Conservation (phyloP, 2,113 vertebrate species). For the Macaca mulatta region DNA sequence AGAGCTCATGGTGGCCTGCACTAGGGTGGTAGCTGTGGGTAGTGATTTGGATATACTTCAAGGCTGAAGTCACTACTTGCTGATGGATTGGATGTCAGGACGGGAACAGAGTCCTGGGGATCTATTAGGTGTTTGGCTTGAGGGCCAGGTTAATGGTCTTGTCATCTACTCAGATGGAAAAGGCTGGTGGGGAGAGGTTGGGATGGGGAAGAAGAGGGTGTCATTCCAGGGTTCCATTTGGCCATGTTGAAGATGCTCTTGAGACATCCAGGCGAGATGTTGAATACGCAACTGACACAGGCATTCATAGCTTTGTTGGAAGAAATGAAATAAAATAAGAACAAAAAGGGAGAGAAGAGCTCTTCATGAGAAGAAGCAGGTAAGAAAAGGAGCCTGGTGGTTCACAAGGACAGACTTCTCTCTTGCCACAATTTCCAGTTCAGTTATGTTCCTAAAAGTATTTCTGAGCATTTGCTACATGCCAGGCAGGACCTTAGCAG, state of each 20-base stretch:
- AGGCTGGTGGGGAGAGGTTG: background rate
- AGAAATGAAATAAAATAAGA: background rate
- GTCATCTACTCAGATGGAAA: background rate
- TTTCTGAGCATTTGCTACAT: background rate
- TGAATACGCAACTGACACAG: background rate
- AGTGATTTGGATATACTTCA: background rate
- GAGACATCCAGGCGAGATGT: background rate
- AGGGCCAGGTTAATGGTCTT: background rate
- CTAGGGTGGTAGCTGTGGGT: background rate
- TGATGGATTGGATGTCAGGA: background rate
- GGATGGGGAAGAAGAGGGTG: fast-evolving
- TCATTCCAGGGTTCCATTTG: background rate
- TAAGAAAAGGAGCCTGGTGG: background rate
- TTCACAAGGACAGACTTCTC: background rate
- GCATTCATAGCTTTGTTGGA: background rate
- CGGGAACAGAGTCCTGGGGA: background rate
- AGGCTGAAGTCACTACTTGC: background rate
- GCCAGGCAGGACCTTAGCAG: too few species aligned
- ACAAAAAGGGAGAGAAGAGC: background rate
- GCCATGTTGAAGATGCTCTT: too few species aligned
- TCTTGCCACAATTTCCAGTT: background rate
- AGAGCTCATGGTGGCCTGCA: fast-evolving
- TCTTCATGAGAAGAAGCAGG: background rate
- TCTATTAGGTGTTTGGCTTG: background rate
- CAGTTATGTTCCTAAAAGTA: background rate